Conservation (phyloP, 2,113 vertebrate genomes). For the Heteronetta atricapilla region DNA sequence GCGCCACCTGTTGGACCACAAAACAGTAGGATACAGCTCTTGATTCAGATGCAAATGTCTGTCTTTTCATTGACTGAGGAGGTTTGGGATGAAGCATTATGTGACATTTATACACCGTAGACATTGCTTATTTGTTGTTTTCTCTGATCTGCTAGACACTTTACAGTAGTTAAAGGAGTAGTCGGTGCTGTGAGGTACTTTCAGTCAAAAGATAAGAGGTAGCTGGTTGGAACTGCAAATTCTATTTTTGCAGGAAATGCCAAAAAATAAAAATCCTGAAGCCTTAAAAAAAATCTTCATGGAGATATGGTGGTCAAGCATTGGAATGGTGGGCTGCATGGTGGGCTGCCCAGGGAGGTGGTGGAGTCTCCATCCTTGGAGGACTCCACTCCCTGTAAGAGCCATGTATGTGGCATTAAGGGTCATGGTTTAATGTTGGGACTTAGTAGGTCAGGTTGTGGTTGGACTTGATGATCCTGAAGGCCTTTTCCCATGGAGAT, state of each 20-base stretch:
- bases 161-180: not conserved
- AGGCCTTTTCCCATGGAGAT: no score
- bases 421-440: no score
- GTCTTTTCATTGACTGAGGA: not conserved
- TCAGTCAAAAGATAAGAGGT: not conserved
- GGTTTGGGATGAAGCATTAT: not conserved
- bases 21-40: not conserved
- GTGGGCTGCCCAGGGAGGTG: no score
- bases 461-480: no score
- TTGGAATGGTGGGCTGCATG: no score
- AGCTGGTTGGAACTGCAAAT: not conserved
- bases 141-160: not conserved
- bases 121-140: not conserved
- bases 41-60: not conserved
- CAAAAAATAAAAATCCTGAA: not conserved
- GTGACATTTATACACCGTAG: fast-evolving
- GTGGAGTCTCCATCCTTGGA: no score
- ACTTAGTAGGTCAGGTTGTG: no score
- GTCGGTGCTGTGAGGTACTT: not conserved
- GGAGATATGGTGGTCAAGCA: no score
- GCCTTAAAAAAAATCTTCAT: not conserved
- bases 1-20: not conserved
- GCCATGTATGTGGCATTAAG: no score
- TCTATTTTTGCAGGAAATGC: not conserved
- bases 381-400: no score